Evolutionary conservation across 2,888 invertebrate genomes (phyloP).

Genomic region (Cylindroiulus punctatus): DNA sequence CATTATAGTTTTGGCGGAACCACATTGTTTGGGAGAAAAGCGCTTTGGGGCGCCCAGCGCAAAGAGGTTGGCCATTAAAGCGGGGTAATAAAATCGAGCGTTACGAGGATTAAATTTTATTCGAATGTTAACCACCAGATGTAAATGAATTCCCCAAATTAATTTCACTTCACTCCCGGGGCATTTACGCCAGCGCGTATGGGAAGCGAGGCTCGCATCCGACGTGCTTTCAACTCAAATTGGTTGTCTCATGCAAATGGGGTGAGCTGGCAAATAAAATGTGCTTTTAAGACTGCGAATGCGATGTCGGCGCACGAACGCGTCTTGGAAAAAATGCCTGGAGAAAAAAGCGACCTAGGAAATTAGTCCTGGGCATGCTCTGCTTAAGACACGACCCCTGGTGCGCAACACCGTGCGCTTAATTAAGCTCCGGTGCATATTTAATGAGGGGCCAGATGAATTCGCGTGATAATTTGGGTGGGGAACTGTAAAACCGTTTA

Average conservation of each 20-base stretch:
- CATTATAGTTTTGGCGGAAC: neutral
- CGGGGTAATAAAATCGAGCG: neutral
- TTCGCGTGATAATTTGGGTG: too few relatives aligned
- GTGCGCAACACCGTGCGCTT: neutral
- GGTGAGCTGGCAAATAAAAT: neutral
- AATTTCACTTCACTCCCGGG: slow-evolving; percentile 26
- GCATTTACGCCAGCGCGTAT: neutral
- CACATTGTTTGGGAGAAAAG: neutral
- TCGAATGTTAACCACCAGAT: slow-evolving; percentile 21
- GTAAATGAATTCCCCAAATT: slow-evolving; percentile 27
- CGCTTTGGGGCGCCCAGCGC: neutral
- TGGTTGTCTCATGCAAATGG: slow-evolving; percentile 20
- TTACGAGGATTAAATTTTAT: slow-evolving; percentile 27
- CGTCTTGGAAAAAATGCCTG: neutral
- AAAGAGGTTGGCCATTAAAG: slow-evolving; percentile 4
- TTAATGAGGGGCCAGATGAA: neutral
- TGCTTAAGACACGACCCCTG: neutral
- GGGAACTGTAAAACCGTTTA: too few relatives aligned
- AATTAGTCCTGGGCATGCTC: slow-evolving; percentile 10
- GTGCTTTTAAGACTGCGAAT: neutral
- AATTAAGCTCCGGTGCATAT: slow-evolving; percentile 2
- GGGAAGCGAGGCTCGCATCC: neutral
- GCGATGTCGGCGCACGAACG: neutral
- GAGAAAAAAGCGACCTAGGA: neutral
- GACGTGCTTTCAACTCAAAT: slow-evolving; percentile 32